Base-by-base conservation (phyloP, 1,140 invertebrate species). In the Thalassaphorura encarpata region DNA sequence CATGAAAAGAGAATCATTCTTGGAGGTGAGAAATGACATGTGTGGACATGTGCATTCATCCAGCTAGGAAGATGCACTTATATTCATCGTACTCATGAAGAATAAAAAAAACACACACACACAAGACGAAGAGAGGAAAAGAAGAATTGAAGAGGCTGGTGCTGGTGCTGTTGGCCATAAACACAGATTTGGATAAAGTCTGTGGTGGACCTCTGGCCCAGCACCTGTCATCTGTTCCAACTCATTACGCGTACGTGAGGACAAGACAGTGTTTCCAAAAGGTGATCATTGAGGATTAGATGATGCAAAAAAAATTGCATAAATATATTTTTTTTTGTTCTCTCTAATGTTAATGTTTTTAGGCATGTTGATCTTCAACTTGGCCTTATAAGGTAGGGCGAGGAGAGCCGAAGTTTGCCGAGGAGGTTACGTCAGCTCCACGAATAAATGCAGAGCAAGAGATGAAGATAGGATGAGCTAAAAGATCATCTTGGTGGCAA, bases 341-440 rank as follows among this genome's bases (percentile, higher is more conserved):
- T n/a, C n/a, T n/a, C 39, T 26, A 36, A 33, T 52, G 39, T 50
- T 40, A 53, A 52, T 58, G 43, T 59, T 59, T 59, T 59, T 54
- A 52, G 45, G 53, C 39, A 58, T 53, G 56, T 56, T 60, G 59
- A 52, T 56, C 61, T 56, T 63, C 54, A 63, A 63, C 57, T 60
- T 60, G 54, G 54, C 61, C 61, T 56, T 63, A 63, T 63, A 60
- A 57, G 61, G 61, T n/a, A 56, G 56, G 61, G 56, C 57, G 61
- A 56, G 48, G 28, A 62, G 57, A 51, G 54, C 61, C 61, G 58
- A 60, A 56, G 55, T 58, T 56, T 55, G 33, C 58, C 61, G 61
- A 63, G 51, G 26, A 57, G 52, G 52, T 63, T 63, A 63, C 61
- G 61, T 63, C 57, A 63, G 61, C 61, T 56, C 61, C 58, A 49